Evolutionary conservation across 2,888 invertebrate species (phyloP).

Genomic region (Micropterix aruncella): DNA sequence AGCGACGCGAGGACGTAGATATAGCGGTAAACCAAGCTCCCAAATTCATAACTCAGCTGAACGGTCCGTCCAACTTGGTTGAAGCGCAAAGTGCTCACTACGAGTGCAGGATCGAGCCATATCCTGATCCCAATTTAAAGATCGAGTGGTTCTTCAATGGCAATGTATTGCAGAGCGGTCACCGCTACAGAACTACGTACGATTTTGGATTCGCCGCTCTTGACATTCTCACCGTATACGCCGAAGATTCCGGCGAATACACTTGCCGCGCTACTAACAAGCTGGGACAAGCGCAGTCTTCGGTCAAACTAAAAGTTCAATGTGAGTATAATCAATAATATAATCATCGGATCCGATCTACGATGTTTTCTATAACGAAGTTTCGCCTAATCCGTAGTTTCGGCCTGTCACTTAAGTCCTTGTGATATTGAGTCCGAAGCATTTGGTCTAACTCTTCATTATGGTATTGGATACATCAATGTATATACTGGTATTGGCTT

Average conservation of each 20-base stretch:
- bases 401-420: too few species aligned
- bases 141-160: constrained; percentile 93
- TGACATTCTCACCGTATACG: constrained; percentile 86
- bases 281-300: constrained; percentile 69
- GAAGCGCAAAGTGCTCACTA: constrained; percentile 88
- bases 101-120: constrained; percentile 86
- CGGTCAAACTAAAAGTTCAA: constrained; percentile 67
- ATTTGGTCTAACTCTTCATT: too few species aligned
- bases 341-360: background rate
- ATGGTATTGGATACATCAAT: too few species aligned
- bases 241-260: constrained; percentile 89
- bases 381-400: background rate
- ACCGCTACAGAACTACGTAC: constrained; percentile 84
- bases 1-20: constrained; percentile 70
- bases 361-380: background rate
- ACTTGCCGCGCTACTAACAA: constrained; percentile 78
- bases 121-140: constrained; percentile 76
- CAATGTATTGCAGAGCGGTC: constrained; percentile 73
- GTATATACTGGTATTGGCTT: too few species aligned
- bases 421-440: too few species aligned
- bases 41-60: constrained; percentile 70
- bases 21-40: constrained; percentile 70
- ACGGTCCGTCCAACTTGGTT: constrained; percentile 70
- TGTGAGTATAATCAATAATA: constrained; percentile 37
- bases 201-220: constrained; percentile 96